Percentiles rank a stretch among this genome's conserved stretches.
Evolutionary conservation across 2,113 vertebrate genomes (phyloP).

Genomic region (Eublepharis macularius): DNA sequence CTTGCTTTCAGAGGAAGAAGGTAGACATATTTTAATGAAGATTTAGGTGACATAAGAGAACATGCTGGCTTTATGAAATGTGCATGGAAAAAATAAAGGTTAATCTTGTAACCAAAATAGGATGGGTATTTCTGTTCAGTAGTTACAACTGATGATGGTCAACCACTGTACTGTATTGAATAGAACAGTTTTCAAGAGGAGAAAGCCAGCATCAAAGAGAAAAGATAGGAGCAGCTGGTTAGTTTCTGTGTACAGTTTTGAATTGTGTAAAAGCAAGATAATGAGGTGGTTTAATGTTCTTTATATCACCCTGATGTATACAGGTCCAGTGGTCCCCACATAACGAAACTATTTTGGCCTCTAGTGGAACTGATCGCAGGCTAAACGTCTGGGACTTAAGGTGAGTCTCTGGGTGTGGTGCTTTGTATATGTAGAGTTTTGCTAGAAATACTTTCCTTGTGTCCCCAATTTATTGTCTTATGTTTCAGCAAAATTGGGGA

Average conservation of each 20-base stretch:
- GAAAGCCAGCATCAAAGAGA: fast-evolving
- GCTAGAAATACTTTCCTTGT: not conserved
- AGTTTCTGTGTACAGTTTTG: not conserved
- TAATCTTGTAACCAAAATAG: not conserved
- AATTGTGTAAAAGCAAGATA: not conserved
- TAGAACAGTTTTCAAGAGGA: not conserved
- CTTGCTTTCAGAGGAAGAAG: not conserved
- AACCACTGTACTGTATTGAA: not conserved
- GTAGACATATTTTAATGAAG: not conserved
- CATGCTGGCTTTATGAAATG: not conserved
- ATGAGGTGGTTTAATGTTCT: not conserved
- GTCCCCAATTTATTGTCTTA: not conserved
- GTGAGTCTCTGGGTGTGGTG: slow-evolving; percentile 50
- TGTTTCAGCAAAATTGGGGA: slow-evolving; percentile 94
- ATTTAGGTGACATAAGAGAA: not conserved
- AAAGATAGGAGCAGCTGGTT: not conserved
- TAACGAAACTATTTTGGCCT: slow-evolving; percentile 97
- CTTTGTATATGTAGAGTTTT: not conserved
- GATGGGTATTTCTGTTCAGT: not conserved
- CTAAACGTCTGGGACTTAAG: slow-evolving; percentile 98
- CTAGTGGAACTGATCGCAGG: slow-evolving; percentile 95
- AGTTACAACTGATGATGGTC: not conserved
- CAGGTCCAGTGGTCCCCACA: slow-evolving; percentile 99
- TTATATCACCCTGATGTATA: not conserved
- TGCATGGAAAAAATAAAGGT: no score